Evolutionary conservation across 2,797 vertebrate genomes (phyloP), one percentile per base, ranked within the genome.

Genomic region (Craterocephalus amniculus): DNA sequence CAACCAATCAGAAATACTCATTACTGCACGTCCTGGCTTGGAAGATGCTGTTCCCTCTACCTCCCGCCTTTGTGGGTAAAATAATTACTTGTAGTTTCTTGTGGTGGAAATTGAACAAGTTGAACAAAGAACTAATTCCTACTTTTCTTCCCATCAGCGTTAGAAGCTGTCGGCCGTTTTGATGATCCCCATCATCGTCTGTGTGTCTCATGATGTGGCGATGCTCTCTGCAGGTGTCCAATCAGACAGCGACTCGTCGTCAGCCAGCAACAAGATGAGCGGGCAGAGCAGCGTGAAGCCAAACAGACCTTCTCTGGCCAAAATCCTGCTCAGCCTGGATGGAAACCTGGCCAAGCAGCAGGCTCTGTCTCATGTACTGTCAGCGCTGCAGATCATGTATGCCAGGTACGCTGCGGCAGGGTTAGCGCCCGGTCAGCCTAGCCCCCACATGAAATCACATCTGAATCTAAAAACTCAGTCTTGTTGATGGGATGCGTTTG

Each of bases 331-430:
- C 4, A 99, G 97, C 0, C 92, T 99, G 80, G 97, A 99, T 69
- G 98, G 98, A 9, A 98, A 96, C 58, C 88, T 96, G 76, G 96
- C 96, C 80, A 99, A 99, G 64, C 98, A 99, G 85, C 98, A 99
- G 88, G 97, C 96, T 0, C 87, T 99, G 55, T 96, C 96, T 65
- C 97, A 99, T 60, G 94, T 99, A 35, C 93, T 99, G 57, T 96
- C 96, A 12, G 96, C 98, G 26, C 83, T 99, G 26, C 98, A 99
- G 81, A 98, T 99, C 87, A 95, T 97, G 94, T 99, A 99, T 93
- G 97, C 97, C 60, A 98, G 98, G 98, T 99, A 94, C 55, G 93
- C 68, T 62, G 43, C 4, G 45, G 2, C 20, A 20, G 1, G 22
- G 29, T n/a, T n/a, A n/a, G n/a, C n/a, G n/a, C n/a, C n/a, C n/a